A percentile compares a stretch with the other conserved stretches of the same genome.
Conservation (phyloP, 2,888 invertebrate genomes). For the Mimachlamys varia region DNA sequence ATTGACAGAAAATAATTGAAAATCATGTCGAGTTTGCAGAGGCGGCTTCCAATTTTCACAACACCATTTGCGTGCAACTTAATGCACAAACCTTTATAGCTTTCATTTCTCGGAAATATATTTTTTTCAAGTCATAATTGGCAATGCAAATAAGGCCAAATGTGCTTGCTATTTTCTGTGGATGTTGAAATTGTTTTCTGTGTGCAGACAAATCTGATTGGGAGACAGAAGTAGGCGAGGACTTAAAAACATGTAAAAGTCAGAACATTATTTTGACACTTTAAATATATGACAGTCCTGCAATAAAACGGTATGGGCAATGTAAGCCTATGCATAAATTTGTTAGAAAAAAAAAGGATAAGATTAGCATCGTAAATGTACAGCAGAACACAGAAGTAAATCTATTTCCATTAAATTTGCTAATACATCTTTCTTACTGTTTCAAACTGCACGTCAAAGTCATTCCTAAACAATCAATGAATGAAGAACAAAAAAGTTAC, state of each 20-base stretch:
- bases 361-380: no score
- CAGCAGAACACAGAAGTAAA: no score
- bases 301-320: no score
- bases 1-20: slow-evolving; percentile 31
- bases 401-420: no score
- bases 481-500: background rate
- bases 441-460: background rate
- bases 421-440: background rate
- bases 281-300: background rate
- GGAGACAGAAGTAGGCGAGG: background rate
- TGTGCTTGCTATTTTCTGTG: background rate
- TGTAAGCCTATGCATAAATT: no score
- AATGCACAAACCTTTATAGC: background rate
- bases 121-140: background rate
- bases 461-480: background rate
- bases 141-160: slow-evolving; percentile 13
- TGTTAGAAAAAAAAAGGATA: no score
- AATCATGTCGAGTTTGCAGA: slow-evolving; percentile 19
- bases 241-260: background rate
- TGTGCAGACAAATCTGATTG: background rate
- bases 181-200: background rate
- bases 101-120: background rate
- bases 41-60: background rate
- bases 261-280: background rate
- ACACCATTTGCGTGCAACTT: background rate